Base-by-base conservation (phyloP, 2,113 vertebrate genomes). In the Mirounga angustirostris region DNA sequence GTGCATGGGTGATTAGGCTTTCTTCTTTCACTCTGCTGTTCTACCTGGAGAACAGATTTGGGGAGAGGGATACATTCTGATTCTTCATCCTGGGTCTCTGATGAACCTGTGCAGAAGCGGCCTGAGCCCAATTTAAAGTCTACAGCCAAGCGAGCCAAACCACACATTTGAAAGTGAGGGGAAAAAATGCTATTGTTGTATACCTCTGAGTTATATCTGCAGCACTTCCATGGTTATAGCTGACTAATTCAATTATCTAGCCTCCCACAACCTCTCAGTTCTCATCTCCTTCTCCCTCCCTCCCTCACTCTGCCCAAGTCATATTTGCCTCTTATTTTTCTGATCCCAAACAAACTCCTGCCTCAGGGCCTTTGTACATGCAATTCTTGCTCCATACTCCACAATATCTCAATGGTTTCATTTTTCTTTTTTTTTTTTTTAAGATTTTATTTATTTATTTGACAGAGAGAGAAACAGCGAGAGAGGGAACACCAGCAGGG, bases 341-440 rank as follows among this genome's bases (percentile, higher is more conserved):
- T 69, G 16, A 10, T 16, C 14, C 46, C n/a, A 40, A 71, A 33
- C n/a, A 21, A 69, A 69, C 4, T 26, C 33, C 65, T 56, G 33
- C 30, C 90, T 76, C 52, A 71, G 67, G 73, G 5, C 43, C 36
- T 78, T 89, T 58, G 10, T 26, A 93, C 14, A 8, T 14, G 50
- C 1, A 28, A 9, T 4, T 8, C 30, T 24, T 1, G 2, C 8
- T 81, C 15, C 4, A 5, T 84, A n/a, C 4, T 74, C n/a, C 16
- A n/a, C 43, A 83, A 36, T 4, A 59, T 5, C 26, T 7, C 63
- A 76, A 3, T 15, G 14, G 2, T 40, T 76, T 76, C 22, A 43
- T 40, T 22, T 24, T 40, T 61, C 24, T 19, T 65, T 65, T 63
- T 26, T 6, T 10, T 19, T 65, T 65, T 63, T 63, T 11, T 4